Conservation (phyloP, 1,140 invertebrate species). For the Psilanteris sp. region DNA sequence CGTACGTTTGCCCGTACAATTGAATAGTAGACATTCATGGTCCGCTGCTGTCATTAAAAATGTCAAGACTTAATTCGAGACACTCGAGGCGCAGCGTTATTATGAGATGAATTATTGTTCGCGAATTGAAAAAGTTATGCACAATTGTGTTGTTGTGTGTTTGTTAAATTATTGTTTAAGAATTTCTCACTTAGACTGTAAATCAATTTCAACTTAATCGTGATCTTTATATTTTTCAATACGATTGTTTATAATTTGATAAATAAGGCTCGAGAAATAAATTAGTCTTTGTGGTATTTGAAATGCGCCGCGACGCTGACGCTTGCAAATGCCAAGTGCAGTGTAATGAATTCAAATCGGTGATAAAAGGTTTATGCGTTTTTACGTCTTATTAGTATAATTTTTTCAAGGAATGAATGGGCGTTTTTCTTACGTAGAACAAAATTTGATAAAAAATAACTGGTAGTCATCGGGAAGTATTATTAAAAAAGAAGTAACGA, state of each 20-base stretch:
- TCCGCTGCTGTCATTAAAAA: slow-evolving; percentile 41
- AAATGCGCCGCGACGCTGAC: background rate
- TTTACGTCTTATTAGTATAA: too few relatives aligned
- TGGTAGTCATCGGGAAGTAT: too few relatives aligned
- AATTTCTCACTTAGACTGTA: slow-evolving; percentile 27
- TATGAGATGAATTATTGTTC: slow-evolving; percentile 37
- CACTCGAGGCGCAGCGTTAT: slow-evolving; percentile 13
- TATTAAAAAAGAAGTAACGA: too few relatives aligned
- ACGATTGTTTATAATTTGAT: slow-evolving; percentile 6
- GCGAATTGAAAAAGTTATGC: slow-evolving; percentile 21
- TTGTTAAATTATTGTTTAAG: slow-evolving; percentile 39
- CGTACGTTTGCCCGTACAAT: slow-evolving; percentile 40
- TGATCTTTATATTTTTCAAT: too few relatives aligned
- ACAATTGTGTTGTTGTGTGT: slow-evolving; percentile 28
- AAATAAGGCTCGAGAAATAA: background rate
- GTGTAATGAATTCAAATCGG: too few relatives aligned
- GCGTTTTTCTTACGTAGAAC: too few relatives aligned
- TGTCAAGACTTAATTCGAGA: slow-evolving; percentile 46
- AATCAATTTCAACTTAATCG: slow-evolving; percentile 22
- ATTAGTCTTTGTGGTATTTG: background rate
- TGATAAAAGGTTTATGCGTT: too few relatives aligned
- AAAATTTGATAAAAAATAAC: too few relatives aligned
- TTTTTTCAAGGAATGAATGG: too few relatives aligned
- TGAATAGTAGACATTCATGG: slow-evolving; percentile 49
- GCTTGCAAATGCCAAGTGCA: too few relatives aligned